Conservation (phyloP, 2,888 invertebrate species). For the Aleiodes testaceus region DNA sequence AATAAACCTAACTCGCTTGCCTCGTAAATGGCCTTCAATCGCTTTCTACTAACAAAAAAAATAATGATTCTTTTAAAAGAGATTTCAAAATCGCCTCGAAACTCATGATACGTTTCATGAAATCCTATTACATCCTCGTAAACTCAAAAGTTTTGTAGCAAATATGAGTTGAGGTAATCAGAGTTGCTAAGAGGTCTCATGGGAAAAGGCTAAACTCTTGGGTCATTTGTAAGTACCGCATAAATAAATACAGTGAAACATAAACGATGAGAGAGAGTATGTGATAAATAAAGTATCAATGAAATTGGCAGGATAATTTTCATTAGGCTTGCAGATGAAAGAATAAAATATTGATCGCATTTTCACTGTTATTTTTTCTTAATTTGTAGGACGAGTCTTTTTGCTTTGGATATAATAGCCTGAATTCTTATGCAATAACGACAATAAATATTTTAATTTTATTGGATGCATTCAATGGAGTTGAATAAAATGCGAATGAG, state of each 20-base stretch:
- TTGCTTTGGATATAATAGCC: conserved; percentile 2
- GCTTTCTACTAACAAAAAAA: conserved; percentile 21
- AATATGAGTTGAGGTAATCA: conserved; percentile 19
- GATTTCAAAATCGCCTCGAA: background rate
- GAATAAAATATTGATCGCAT: conserved; percentile 15
- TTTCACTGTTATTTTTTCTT: background rate
- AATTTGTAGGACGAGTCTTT: conserved; percentile 1
- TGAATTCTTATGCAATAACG: conserved; percentile 27
- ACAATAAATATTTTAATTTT: conserved; percentile 33
- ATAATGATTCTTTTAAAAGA: background rate
- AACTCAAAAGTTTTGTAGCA: conserved; percentile 12
- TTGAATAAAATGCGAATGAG: conserved; percentile 60
- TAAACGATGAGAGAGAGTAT: conserved; percentile 5
- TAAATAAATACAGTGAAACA: conserved; percentile 6
- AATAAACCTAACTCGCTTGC: background rate
- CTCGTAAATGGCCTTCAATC: conserved; percentile 24
- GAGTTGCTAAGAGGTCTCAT: conserved; percentile 10
- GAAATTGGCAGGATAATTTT: conserved; percentile 19
- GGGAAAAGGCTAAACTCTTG: conserved; percentile 24
- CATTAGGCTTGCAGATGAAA: conserved; percentile 5
- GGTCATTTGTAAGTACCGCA: conserved; percentile 17
- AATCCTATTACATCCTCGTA: conserved; percentile 1
- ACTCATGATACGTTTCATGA: background rate
- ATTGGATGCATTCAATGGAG: conserved; percentile 14
- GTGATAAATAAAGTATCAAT: conserved; percentile 26